Evolutionary conservation across 2,888 invertebrate species (phyloP).

Genomic region (Hydroisotoma schaefferi): DNA sequence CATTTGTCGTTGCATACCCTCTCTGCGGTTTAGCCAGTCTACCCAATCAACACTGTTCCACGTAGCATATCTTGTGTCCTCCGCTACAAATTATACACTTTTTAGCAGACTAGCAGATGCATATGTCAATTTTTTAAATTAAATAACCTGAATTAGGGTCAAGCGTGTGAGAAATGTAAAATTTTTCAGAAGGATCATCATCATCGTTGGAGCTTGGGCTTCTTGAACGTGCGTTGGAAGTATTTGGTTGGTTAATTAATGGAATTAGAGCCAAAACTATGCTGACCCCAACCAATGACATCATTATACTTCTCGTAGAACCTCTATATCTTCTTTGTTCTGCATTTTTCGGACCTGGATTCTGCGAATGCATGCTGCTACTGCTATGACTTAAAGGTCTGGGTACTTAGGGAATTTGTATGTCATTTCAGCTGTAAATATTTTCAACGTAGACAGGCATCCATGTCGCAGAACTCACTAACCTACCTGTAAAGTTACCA

Average conservation of each 20-base stretch:
- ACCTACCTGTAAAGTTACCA: too few relatives aligned
- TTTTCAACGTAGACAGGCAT: too few relatives aligned
- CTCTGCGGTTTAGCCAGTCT: constrained; percentile 9
- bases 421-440: too few relatives aligned
- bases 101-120: not conserved
- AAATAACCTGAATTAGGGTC: not conserved
- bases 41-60: constrained; percentile 21
- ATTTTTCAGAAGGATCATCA: not conserved
- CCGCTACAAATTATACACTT: not conserved
- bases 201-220: not conserved
- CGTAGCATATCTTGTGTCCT: not conserved
- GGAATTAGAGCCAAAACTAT: not conserved
- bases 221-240: not conserved
- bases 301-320: too few relatives aligned
- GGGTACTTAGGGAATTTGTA: too few relatives aligned
- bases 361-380: not conserved
- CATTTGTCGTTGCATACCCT: not conserved
- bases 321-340: not conserved
- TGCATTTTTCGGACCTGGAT: not conserved
- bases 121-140: not conserved
- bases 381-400: not conserved
- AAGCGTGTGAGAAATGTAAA: not conserved
- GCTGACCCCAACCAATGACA: not conserved
- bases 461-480: too few relatives aligned
- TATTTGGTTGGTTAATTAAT: not conserved